phyloP scores from a whole-genome alignment of 2,797 vertebrate species.

The Petrocephalus sullivani region DNA sequence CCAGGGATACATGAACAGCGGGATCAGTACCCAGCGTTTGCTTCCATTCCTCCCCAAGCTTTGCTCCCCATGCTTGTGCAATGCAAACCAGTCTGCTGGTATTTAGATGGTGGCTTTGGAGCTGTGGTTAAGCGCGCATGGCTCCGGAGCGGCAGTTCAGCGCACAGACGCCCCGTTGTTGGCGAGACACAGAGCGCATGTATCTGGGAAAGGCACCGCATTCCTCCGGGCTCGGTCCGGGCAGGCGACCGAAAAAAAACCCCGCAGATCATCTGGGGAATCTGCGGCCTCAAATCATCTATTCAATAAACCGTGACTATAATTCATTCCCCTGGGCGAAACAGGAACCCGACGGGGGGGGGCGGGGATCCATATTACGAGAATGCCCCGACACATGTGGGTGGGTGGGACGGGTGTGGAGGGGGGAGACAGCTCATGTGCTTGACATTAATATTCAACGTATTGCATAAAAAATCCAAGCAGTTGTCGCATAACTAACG shows the following conservation, averaged over 20 bases:
- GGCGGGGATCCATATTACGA: neutral
- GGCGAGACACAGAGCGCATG: neutral
- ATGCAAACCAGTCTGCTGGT: neutral
- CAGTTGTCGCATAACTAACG: neutral
- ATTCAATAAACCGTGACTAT: neutral
- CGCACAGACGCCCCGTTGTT: neutral
- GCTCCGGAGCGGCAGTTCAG: neutral
- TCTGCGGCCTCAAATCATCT: conserved; percentile 2
- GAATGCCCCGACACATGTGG: neutral
- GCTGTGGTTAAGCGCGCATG: neutral
- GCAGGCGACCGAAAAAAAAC: neutral
- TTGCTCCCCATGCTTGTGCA: neutral
- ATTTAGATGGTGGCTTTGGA: neutral
- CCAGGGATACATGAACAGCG: neutral
- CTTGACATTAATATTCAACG: neutral
- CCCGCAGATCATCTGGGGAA: neutral
- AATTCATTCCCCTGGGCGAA: neutral
- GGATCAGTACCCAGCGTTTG: neutral
- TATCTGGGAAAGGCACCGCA: neutral
- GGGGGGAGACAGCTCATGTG: neutral
- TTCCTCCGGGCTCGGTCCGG: neutral
- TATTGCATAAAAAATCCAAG: neutral
- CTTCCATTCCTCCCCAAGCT: neutral
- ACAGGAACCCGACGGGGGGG: neutral
- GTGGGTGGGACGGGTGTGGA: neutral